Base-by-base conservation (phyloP, 2,113 vertebrate species). In the Zingel zingel region DNA sequence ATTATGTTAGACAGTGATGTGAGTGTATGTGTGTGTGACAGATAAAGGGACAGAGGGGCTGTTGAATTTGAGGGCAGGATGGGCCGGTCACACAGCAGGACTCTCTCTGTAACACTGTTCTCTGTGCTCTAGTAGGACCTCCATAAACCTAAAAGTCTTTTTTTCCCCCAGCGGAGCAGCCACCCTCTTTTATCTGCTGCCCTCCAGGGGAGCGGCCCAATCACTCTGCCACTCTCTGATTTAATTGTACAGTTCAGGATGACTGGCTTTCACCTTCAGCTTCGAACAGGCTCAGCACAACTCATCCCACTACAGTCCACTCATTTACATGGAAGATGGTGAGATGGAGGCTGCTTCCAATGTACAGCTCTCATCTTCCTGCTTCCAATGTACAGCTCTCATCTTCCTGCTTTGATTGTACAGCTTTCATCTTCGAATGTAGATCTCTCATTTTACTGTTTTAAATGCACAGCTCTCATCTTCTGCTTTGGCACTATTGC, bases 191-290 rank as follows among this genome's bases (percentile, higher is more conserved):
- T 94, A 95, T 95, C 93, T 89, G 74, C 87, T 69, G 86, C 85
- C 84, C 91, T 92, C 90, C 86, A 90, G 91, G 86, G 92, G 85
- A 88, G 86, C 65, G 27, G 77, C 85, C 83, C 89, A 86, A 94
- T 93, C 93, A 89, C 59, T 65, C 88, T 82, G 86, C 79, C 83
- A 69, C 87, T 69, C 83, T 84, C 83, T 91, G 88, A 94, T 94
- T 95, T 95, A 95, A 95, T 94, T 95, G 93, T 92, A 84, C 90
- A 88, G 94, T 94, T 95, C 85, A 76, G 92, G 92, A 93, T 95
- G 94, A 90, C 91, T 94, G 91, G 66, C 81, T 94, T 89, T 94
- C 89, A 93, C 92, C 90, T 94, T 95, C 90, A 91, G 83, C 85
- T 82, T 85, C 86, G 84, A 74, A 81, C 64, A 13, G 77, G 70